These are phyloP conservation scores for Diadema setosum DNA, from an alignment of 35 echinoderm and acorn worm genomes.

Conservation along the genomic window DNA sequence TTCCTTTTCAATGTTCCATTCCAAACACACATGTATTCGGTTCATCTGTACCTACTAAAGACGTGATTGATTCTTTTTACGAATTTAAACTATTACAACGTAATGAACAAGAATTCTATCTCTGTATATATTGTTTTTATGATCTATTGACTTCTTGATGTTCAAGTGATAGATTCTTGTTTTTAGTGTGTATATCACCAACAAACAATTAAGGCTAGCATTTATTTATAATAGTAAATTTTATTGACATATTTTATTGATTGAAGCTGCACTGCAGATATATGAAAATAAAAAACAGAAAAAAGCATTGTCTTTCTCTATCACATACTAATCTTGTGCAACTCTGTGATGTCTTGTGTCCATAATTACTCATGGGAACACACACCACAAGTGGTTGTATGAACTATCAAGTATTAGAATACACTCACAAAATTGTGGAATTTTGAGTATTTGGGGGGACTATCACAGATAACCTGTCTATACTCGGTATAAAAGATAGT, in stretches of 20 bases:
- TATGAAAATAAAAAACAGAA: background rate
- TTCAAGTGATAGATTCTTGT: background rate
- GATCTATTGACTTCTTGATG: background rate
- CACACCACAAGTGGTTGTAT: no score
- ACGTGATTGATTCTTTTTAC: background rate
- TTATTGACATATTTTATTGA: background rate
- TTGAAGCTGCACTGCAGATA: background rate
- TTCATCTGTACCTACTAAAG: no score
- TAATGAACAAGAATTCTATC: background rate
- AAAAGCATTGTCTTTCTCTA: background rate
- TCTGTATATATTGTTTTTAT: constrained; percentile 17
- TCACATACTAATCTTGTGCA: no score
- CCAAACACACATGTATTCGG: background rate
- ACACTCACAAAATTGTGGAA: no score
- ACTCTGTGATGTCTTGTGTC: no score
- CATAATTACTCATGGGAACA: no score
- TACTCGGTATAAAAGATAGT: no score
- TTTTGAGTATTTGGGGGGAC: no score
- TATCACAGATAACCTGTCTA: no score
- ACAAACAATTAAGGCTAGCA: background rate
- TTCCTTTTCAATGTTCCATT: background rate
- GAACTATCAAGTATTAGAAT: no score
- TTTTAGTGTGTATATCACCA: background rate
- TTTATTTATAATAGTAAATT: background rate
- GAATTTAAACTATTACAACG: background rate